phyloP scores from a whole-genome alignment of 2,888 invertebrate genomes.

The Drosophila cognata region DNA sequence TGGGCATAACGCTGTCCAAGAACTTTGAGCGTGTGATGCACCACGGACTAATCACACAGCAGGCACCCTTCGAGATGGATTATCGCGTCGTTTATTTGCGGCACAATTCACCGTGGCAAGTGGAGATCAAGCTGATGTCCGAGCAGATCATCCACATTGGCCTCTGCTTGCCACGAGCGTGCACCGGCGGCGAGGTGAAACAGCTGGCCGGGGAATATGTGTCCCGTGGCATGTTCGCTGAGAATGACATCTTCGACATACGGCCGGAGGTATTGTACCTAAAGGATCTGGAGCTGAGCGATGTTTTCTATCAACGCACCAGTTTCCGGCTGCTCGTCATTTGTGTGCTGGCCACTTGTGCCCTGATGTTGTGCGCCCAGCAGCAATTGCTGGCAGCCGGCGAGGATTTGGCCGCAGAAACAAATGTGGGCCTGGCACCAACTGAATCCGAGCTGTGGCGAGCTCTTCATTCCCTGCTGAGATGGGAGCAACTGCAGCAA shows the following conservation, averaged over 20 bases:
- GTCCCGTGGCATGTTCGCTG: conserved; percentile 76
- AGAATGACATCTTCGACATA: conserved; percentile 83
- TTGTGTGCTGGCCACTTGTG: conserved; percentile 68
- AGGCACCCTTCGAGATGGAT: conserved; percentile 84
- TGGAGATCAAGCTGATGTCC: conserved; percentile 85
- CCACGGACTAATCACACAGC: conserved; percentile 81
- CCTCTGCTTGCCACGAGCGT: conserved; percentile 86
- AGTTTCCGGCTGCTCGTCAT: conserved; percentile 80
- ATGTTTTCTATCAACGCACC: conserved; percentile 80
- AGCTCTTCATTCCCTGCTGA: conserved; percentile 54
- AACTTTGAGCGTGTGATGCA: conserved; percentile 84
- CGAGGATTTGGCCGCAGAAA: conserved; percentile 1
- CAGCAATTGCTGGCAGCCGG: conserved; percentile 34
- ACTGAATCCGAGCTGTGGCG: conserved; percentile 67
- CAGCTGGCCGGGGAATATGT: conserved; percentile 82
- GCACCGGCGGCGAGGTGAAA: conserved; percentile 83
- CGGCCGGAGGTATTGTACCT: conserved; percentile 83
- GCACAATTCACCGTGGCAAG: conserved; percentile 85
- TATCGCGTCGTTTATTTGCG: conserved; percentile 84
- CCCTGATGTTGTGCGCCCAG: conserved; percentile 75
- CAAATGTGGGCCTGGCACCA: conserved; percentile 50
- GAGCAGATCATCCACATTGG: conserved; percentile 86
- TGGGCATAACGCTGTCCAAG: conserved; percentile 83
- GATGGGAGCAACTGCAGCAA: conserved; percentile 49
- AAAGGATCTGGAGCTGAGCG: conserved; percentile 82